These are phyloP conservation scores for Psix sp. DNA, from an alignment of 1,140 invertebrate genomes.

Conservation along the genomic window DNA sequence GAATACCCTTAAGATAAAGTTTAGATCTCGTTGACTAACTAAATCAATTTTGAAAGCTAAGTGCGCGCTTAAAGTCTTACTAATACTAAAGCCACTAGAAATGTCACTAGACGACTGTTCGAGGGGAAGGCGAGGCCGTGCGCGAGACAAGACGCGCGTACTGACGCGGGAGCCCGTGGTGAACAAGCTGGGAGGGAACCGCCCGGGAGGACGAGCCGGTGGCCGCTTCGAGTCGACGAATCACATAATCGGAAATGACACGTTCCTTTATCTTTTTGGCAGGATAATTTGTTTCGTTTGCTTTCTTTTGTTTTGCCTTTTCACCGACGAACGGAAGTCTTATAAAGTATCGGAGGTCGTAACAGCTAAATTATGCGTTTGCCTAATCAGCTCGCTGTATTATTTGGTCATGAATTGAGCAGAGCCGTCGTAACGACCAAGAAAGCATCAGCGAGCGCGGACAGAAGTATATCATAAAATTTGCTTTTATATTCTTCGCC, in stretches of 20 bases:
- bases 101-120: slow-evolving; percentile 47
- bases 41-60: slow-evolving; percentile 42
- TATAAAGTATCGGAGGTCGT: slow-evolving; percentile 44
- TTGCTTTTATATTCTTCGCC: slow-evolving; percentile 36
- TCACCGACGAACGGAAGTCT: slow-evolving; percentile 36
- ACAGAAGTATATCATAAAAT: slow-evolving; percentile 55
- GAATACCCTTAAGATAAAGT: slow-evolving; percentile 37
- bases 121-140: slow-evolving; percentile 15
- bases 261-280: slow-evolving; percentile 11
- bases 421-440: slow-evolving; percentile 55
- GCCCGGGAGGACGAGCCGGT: too few relatives aligned
- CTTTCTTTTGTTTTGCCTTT: slow-evolving; percentile 10
- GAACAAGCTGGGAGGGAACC: too few relatives aligned
- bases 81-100: slow-evolving; percentile 60
- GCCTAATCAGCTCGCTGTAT: slow-evolving; percentile 56
- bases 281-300: slow-evolving; percentile 4
- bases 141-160: slow-evolving; percentile 12
- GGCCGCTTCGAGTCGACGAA: too few relatives aligned
- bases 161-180: slow-evolving; percentile 45
- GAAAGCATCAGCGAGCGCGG: slow-evolving; percentile 51
- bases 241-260: too few relatives aligned
- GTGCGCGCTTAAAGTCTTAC: slow-evolving; percentile 42
- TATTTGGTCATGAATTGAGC: slow-evolving; percentile 63
- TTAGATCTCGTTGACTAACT: slow-evolving; percentile 50
- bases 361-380: slow-evolving; percentile 56